phyloP scores from a whole-genome alignment of 2,113 vertebrate species.

The Crotalus tigris region DNA sequence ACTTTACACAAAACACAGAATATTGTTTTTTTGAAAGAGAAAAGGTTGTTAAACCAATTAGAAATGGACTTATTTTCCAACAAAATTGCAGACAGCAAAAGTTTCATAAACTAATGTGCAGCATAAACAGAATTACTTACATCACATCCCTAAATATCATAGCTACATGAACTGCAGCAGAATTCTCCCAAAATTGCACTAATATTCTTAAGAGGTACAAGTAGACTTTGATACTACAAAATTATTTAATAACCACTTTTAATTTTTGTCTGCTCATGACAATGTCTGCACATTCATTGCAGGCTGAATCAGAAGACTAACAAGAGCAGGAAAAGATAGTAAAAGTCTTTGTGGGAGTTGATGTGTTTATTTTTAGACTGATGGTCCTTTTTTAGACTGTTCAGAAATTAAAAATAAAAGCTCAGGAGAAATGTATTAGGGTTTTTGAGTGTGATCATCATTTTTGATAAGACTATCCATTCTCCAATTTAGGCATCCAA shows the following conservation, averaged over 20 bases:
- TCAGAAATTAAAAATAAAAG: constrained; percentile 20
- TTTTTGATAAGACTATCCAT: background rate
- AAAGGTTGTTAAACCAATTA: constrained; percentile 29
- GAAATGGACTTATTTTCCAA: constrained; percentile 29
- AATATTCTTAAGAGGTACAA: background rate
- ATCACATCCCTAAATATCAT: background rate
- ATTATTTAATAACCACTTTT: background rate
- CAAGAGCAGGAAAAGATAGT: constrained; percentile 29
- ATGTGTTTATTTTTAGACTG: background rate
- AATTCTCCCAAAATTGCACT: background rate
- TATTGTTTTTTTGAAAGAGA: constrained; percentile 17
- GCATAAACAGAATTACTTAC: background rate
- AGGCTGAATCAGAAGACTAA: constrained; percentile 23
- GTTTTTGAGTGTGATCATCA: background rate
- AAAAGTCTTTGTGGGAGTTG: background rate
- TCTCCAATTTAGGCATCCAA: background rate
- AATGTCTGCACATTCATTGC: background rate
- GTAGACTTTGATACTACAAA: background rate
- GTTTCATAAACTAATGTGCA: background rate
- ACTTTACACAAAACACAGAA: background rate
- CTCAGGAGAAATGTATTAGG: background rate
- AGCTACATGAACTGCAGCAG: too few relatives aligned
- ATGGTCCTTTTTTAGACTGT: background rate
- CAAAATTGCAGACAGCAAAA: background rate
- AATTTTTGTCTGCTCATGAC: background rate